Percentiles rank a stretch among this genome's conserved stretches.
phyloP scores from a whole-genome alignment of 2,797 vertebrate genomes.

The Semaprochilodus insignis region DNA sequence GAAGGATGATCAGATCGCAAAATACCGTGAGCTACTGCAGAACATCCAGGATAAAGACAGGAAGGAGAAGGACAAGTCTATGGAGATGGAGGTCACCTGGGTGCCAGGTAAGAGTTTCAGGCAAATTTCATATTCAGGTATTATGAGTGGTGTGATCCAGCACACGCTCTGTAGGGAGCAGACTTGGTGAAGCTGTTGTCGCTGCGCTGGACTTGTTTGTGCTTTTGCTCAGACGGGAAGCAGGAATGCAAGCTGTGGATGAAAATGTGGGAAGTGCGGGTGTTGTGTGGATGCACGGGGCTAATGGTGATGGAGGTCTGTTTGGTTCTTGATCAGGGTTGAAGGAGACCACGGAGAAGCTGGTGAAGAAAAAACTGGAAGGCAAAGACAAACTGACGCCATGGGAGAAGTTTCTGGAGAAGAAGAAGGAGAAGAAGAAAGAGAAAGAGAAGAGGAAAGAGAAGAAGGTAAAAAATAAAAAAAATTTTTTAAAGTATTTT shows the following conservation, averaged over 20 bases:
- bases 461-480: conserved; percentile 77
- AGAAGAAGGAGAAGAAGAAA: conserved; percentile 90
- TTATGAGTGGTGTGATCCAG: too few relatives aligned
- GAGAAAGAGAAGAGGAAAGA: conserved; percentile 81
- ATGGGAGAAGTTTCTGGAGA: conserved; percentile 92
- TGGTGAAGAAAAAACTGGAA: conserved; percentile 91
- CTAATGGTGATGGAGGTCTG: neutral
- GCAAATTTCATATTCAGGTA: neutral
- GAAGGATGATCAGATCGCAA: conserved; percentile 86
- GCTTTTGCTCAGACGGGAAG: neutral
- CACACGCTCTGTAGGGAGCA: too few relatives aligned
- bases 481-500: too few relatives aligned
- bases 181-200: too few relatives aligned
- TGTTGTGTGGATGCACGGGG: too few relatives aligned
- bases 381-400: conserved; percentile 84
- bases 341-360: conserved; percentile 91
- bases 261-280: too few relatives aligned
- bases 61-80: conserved; percentile 82
- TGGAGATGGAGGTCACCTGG: conserved; percentile 98
- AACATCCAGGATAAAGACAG: conserved; percentile 87
- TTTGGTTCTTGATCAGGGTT: conserved; percentile 79
- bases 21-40: conserved; percentile 88
- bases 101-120: conserved; percentile 84
- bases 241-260: too few relatives aligned
- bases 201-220: too few relatives aligned